phyloP scores from a whole-genome alignment of 2,797 vertebrate species.

The Argya squamiceps region DNA sequence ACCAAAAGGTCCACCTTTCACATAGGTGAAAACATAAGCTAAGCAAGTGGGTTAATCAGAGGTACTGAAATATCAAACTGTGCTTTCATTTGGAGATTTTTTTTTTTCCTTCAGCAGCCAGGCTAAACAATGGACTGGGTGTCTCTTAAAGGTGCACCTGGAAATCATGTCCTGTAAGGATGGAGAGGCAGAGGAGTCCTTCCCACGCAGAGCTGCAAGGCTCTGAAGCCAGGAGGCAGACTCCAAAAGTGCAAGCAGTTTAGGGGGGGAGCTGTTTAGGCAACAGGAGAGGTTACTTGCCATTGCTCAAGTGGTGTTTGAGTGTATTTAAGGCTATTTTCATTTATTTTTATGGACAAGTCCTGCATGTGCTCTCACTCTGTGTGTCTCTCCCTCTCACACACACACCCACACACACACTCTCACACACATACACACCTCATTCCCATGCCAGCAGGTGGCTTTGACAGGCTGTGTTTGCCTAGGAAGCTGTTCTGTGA shows the following conservation, averaged over 20 bases:
- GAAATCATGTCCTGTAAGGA: not conserved
- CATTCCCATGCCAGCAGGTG: not conserved
- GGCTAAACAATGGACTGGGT: not conserved
- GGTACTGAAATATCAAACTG: not conserved
- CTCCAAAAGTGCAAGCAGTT: not conserved
- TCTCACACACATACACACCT: rapidly evolving
- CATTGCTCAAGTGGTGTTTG: not conserved
- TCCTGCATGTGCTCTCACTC: not conserved
- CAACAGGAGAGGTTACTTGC: not conserved
- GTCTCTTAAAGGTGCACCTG: not conserved
- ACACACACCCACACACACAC: not conserved
- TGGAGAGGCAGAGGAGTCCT: not conserved
- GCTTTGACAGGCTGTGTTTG: not conserved
- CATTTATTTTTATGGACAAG: not conserved
- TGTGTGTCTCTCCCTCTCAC: not conserved
- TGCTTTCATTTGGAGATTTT: not conserved
- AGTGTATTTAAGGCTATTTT: not conserved
- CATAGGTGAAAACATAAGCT: not conserved
- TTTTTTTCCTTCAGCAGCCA: not conserved
- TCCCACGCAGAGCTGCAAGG: not conserved
- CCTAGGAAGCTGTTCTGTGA: not conserved
- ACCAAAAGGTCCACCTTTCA: not conserved
- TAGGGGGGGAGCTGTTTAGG: not conserved
- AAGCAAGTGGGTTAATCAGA: not conserved
- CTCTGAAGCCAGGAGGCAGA: not conserved